Percentiles rank a stretch among this genome's conserved stretches.
Evolutionary conservation across 2,888 invertebrate genomes (phyloP).

Genomic region (Yponomeuta sedellus): DNA sequence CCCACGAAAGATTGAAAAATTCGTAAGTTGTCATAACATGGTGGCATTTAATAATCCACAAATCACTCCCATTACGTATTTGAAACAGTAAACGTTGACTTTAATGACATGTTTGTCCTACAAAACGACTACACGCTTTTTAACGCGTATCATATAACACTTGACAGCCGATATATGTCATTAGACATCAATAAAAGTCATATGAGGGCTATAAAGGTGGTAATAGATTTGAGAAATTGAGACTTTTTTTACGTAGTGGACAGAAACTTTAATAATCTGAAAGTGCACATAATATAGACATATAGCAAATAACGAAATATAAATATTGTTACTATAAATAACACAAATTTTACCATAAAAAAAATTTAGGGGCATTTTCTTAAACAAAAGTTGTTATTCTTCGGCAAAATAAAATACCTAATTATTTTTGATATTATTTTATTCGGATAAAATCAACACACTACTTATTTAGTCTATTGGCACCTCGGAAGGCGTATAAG

Average conservation of each 20-base stretch:
- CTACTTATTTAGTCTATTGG: not conserved
- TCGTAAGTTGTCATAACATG: not conserved
- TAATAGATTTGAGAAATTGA: constrained; percentile 16
- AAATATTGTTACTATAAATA: too few relatives aligned
- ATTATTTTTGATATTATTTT: too few relatives aligned
- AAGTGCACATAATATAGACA: too few relatives aligned
- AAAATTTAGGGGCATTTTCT: too few relatives aligned
- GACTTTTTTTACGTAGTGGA: too few relatives aligned
- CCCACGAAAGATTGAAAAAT: not conserved
- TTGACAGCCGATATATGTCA: constrained; percentile 62
- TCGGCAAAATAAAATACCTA: too few relatives aligned
- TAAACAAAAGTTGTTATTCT: too few relatives aligned
- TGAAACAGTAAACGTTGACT: constrained; percentile 40
- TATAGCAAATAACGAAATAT: too few relatives aligned
- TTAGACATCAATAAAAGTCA: constrained; percentile 40
- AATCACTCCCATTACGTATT: not conserved
- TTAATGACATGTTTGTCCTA: constrained; percentile 53
- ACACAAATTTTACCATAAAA: too few relatives aligned
- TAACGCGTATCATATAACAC: constrained; percentile 2
- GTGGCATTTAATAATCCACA: not conserved
- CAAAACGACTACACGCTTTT: constrained; percentile 30
- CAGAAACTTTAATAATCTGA: too few relatives aligned
- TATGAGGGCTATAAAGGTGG: not conserved
- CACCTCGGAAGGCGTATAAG: not conserved
- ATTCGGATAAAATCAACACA: too few relatives aligned